Base-by-base conservation (phyloP, 2,113 vertebrate genomes). In the Spermophilus dauricus region DNA sequence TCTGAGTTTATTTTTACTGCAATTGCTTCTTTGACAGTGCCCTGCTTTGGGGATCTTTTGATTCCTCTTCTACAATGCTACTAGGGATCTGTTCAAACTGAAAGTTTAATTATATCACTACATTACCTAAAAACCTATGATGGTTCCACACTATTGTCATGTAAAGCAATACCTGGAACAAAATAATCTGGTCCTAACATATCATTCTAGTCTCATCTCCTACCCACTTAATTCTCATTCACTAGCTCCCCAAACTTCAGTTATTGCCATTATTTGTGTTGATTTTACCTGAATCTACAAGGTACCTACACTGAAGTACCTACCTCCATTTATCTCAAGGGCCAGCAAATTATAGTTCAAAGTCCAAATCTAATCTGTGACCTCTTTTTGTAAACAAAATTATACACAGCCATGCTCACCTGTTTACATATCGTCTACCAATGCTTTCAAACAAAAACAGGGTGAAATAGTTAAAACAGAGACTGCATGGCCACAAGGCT, bases 321-420 rank as follows among this genome's bases (percentile, higher is more conserved):
- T 28, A 42, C 48, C 18, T 67, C 37, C 17, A 56, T 39, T 69
- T 69, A 91, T 16, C 3, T 53, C 37, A 61, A 28, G 65, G 34
- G n/a, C 58, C 34, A 67, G 26, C 20, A 84, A 80, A 91, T 24
- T 61, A 76, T 3, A 30, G 34, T 20, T 48, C 51, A 2, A 4
- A 76, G 39, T 45, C 53, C 53, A 89, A 96, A 96, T 83, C 22
- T 85, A 80, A 34, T 73, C 34, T 39, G 18, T 5, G 48, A 53
- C 58, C 58, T 61, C 67, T 70, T 53, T 95, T 63, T 95, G 30
- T 88, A 92, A 94, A 94, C 89, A 85, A 30, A 83, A 6, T 61
- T 78, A 89, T 34, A 87, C 58, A 89, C 1, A 92, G 32, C 30
- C 42, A 70, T 83, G 6, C 4, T 67, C 37, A 51, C 13, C 58